Evolutionary conservation across 2,113 vertebrate genomes (phyloP).

Genomic region (Alces alces): DNA sequence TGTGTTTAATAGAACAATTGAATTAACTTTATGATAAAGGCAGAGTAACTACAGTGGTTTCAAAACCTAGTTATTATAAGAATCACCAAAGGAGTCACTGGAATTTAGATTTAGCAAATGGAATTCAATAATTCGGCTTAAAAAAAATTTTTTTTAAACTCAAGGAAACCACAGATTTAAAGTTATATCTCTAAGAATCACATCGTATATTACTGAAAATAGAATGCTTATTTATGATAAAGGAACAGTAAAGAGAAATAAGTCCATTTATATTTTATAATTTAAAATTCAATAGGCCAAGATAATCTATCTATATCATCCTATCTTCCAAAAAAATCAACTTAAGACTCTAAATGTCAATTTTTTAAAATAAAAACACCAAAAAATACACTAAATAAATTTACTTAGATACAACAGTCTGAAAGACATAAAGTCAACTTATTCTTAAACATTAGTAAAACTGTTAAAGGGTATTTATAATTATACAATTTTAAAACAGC

Average conservation of each 20-base stretch:
- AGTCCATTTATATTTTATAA: not conserved
- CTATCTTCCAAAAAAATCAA: not conserved
- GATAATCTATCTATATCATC: not conserved
- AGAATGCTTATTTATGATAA: not conserved
- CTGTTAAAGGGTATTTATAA: not conserved
- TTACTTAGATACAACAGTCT: not conserved
- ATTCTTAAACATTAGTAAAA: constrained; percentile 2
- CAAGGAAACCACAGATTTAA: not conserved
- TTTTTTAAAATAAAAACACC: constrained; percentile 6
- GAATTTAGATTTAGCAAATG: constrained; percentile 19
- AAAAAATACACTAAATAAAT: not conserved
- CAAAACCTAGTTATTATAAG: not conserved
- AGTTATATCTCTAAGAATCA: not conserved
- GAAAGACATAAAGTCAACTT: not conserved
- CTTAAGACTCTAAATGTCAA: not conserved
- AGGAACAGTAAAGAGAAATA: not conserved
- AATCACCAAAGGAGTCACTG: not conserved
- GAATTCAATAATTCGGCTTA: not conserved
- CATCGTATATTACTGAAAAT: not conserved
- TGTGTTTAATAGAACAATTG: not conserved
- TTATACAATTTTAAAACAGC: not conserved
- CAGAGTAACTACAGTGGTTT: not conserved
- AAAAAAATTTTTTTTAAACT: not conserved
- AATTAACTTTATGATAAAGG: not conserved
- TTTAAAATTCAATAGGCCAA: not conserved